Base-by-base conservation (phyloP, 2,113 vertebrate genomes). In the Reinhardtius hippoglossoides region DNA sequence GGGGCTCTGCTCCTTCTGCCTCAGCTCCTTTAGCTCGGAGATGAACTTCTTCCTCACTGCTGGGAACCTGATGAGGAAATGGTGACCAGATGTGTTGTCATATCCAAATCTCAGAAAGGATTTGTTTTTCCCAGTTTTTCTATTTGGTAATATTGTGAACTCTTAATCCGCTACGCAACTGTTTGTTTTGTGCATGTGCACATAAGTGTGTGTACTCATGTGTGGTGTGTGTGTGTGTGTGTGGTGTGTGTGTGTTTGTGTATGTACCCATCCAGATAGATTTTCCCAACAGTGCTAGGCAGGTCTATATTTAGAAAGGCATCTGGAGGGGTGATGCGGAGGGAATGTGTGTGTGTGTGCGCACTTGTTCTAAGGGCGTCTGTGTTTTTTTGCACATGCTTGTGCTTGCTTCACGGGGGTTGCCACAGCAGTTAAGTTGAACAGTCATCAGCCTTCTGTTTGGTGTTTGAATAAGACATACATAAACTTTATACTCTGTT, bases 31-130 rank as follows among this genome's bases (percentile, higher is more conserved):
- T 8, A 99, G 92, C 91, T 99, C 98, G 0, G 96, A 95, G 94
- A 97, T 96, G 85, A 99, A 99, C 91, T 98, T 98, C 94, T 99
- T 99, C 93, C 97, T 98, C 78, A 99, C 97, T 71, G 96, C 96
- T 74, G 97, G 96, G 91, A 99, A 99, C 90, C 98, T 99, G 87
- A 3, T 23, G 67, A 81, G 78, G 14, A 74, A 76, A 65, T 2
- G n/a, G 60, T 9, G 10, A 71, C 35, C 56, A 71, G 61, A 74
- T 73, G 13, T 75, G 13, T 18, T 18, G 15, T 48, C 44, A 48
- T 48, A 37, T 37, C 35, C 35, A 37, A 9, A 37, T 37, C 35
- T 18, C 44, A 23, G 20, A 20, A 13, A 48, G 76, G 61, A 7
- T 9, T 20, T 12, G 20, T 56, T 21, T 26, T 56, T 13, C 40